Percentiles rank a stretch among this genome's conserved stretches.
Conservation (phyloP, 2,888 invertebrate genomes). For the Xiphydria camelus region DNA sequence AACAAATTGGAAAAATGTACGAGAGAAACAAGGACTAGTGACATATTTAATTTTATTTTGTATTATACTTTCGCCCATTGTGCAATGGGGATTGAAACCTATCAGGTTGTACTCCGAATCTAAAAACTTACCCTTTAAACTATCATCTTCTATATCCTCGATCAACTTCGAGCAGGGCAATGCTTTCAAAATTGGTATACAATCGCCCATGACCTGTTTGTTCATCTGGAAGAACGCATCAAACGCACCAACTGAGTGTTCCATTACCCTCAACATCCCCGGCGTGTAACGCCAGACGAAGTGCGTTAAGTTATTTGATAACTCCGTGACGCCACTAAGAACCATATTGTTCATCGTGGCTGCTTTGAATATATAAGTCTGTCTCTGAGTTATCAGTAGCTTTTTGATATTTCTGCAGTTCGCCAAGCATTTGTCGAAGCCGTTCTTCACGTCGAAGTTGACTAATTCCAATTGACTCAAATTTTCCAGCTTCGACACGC, state of each 20-base stretch:
- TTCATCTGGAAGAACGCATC: constrained; percentile 69
- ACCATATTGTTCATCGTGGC: constrained; percentile 82
- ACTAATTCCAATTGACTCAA: constrained; percentile 77
- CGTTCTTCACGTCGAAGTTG: constrained; percentile 79
- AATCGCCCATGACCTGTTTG: constrained; percentile 64
- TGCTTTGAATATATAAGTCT: constrained; percentile 84
- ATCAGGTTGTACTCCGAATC: no score
- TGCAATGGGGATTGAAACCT: no score
- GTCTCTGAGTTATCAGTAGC: constrained; percentile 79
- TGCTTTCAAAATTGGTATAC: constrained; percentile 78
- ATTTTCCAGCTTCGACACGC: constrained; percentile 67
- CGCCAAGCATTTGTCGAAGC: constrained; percentile 76
- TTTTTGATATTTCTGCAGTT: constrained; percentile 73
- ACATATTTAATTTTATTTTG: no score
- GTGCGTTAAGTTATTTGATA: constrained; percentile 70
- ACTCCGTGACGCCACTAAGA: constrained; percentile 65
- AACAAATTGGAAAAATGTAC: no score
- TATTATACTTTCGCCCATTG: no score
- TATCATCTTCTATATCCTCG: constrained; percentile 41
- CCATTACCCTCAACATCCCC: constrained; percentile 79
- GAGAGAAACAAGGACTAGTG: no score
- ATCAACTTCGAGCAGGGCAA: constrained; percentile 66
- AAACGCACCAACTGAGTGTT: constrained; percentile 78
- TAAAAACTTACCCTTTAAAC: constrained; percentile 17
- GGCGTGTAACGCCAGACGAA: constrained; percentile 85